These are phyloP conservation scores for Antedon mediterranea DNA, from an alignment of 53 echinoderm and acorn worm genomes.

Conservation along the genomic window DNA sequence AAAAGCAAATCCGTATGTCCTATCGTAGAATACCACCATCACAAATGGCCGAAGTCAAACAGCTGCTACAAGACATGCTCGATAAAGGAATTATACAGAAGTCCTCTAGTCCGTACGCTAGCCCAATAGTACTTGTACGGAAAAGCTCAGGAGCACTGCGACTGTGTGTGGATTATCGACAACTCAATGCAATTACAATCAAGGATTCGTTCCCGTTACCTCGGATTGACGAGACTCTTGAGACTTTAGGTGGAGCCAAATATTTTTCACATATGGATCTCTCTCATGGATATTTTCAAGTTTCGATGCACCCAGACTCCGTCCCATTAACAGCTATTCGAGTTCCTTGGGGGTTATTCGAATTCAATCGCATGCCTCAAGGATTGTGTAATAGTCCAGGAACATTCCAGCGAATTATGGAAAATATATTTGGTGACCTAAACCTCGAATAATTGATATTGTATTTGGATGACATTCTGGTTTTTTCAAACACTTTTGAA, in stretches of 20 bases:
- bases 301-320: slow-evolving; percentile 28
- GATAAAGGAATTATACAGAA: slow-evolving; percentile 16
- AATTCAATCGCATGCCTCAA: too few relatives aligned
- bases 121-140: slow-evolving; percentile 31
- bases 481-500: slow-evolving; percentile 6
- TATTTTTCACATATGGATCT: slow-evolving; percentile 38
- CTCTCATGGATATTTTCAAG: slow-evolving; percentile 50
- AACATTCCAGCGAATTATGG: slow-evolving; percentile 18
- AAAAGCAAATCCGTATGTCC: slow-evolving; percentile 18
- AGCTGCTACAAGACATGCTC: slow-evolving; percentile 32
- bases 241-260: slow-evolving; percentile 29
- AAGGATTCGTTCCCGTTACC: slow-evolving; percentile 39
- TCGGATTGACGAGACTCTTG: slow-evolving; percentile 29
- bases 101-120: slow-evolving; percentile 39
- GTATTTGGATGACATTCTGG: slow-evolving; percentile 27
- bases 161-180: slow-evolving; percentile 32
- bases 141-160: slow-evolving; percentile 35
- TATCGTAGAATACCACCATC: slow-evolving; percentile 31
- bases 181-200: slow-evolving; percentile 30
- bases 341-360: too few relatives aligned
- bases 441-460: slow-evolving; percentile 12
- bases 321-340: slow-evolving; percentile 42
- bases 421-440: slow-evolving; percentile 12
- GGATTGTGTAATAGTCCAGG: too few relatives aligned
- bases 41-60: slow-evolving; percentile 24